Evolutionary conservation across 2,888 invertebrate species (phyloP).

Genomic region (Erebia aethiops): DNA sequence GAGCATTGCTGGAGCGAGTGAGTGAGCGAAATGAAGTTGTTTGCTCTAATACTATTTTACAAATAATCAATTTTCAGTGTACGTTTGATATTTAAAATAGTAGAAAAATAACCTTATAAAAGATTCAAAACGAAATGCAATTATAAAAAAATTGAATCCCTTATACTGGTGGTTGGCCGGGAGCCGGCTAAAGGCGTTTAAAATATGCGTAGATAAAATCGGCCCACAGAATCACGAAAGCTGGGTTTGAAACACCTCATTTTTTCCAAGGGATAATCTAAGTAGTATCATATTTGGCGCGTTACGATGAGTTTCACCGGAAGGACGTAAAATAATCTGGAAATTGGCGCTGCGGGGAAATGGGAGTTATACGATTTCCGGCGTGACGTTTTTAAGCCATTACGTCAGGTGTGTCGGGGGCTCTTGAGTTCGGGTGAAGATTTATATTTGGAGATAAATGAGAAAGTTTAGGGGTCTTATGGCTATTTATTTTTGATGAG

Average conservation of each 20-base stretch:
- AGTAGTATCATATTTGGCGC: constrained; percentile 27
- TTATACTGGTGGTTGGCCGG: no score
- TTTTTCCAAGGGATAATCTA: constrained; percentile 19
- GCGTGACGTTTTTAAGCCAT: constrained; percentile 37
- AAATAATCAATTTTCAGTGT: no score
- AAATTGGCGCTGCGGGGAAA: constrained; percentile 34
- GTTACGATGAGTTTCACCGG: constrained; percentile 31
- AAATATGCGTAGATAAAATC: no score
- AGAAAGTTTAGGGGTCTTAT: constrained; percentile 8
- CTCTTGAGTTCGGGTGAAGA: constrained; percentile 17
- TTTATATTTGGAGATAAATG: constrained; percentile 18
- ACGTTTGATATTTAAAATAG: no score
- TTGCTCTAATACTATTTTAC: no score
- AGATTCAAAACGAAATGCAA: no score
- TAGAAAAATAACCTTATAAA: no score
- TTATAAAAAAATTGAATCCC: no score
- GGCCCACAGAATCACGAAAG: background rate
- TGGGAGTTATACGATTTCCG: constrained; percentile 34
- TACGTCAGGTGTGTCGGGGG: constrained; percentile 16
- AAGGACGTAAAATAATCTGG: constrained; percentile 24
- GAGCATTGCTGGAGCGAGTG: no score
- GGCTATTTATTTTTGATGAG: constrained; percentile 17
- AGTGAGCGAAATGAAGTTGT: no score
- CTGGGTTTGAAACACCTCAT: background rate
- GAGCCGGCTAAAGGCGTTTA: no score